Base-by-base conservation (phyloP, 2,113 vertebrate species). In the Spermophilus dauricus region DNA sequence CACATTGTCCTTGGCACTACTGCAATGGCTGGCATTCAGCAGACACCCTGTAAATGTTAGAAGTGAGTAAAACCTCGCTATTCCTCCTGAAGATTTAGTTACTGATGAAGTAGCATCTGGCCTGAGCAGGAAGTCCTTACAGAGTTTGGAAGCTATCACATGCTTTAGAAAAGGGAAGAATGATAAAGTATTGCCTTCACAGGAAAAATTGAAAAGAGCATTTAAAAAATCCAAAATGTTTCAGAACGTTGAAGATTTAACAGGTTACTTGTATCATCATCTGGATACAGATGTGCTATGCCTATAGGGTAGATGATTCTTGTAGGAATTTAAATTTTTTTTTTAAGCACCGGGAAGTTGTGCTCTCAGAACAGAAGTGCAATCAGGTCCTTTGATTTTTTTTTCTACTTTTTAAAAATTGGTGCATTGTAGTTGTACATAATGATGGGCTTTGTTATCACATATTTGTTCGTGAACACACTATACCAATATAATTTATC, bases 121-220 rank as follows among this genome's bases (percentile, higher is more conserved):
- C 20, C 63, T 53, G 87, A 80, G 39, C 63, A 91, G 86, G 73
- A 89, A 91, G 87, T 42, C 30, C 78, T 97, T 45, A 28, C 22
- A 56, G 61, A 84, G 28, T 45, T 61, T 26, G 30, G 78, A 75
- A 39, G 20, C 63, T 72, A 11, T 80, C 67, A 72, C 10, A 75
- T 37, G 86, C 39, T 65, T 88, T 70, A 91, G 78, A 86, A 89
- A 91, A 95, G 82, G 56, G 65, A 93, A 96, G 51, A 45, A 63
- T 75, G 63, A 61, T 56, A n/a, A 67, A 92, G 16, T 37, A 5
- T n/a, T 12, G 45, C 78, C 51, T 28, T 75, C 12, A 51, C 2
- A 69, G 61, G 61, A 91, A 82, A 92, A 87, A 84, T 12, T 18
- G 17, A 70, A 78, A 91, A n/a, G 65, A 75, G 16, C 13, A 37